phyloP scores from a whole-genome alignment of 2,888 invertebrate species.

The Sicus ferrugineus region DNA sequence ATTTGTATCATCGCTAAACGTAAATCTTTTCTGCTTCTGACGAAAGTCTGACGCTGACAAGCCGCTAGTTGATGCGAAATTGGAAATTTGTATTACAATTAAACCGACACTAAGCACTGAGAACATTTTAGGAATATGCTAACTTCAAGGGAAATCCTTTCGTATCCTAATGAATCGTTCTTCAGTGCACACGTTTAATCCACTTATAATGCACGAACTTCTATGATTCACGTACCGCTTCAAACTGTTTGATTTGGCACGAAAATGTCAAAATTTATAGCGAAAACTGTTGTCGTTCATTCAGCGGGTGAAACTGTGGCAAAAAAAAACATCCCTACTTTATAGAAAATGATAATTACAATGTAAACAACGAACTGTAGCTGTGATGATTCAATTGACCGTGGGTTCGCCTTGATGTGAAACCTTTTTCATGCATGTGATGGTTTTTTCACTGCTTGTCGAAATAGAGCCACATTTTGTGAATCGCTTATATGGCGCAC shows the following conservation, averaged over 20 bases:
- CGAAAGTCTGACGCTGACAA: conserved; percentile 1
- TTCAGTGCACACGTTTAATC: not conserved
- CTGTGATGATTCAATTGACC: conserved; percentile 12
- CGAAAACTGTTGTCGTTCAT: conserved; percentile 2
- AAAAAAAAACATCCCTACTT: not conserved
- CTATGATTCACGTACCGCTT: not conserved
- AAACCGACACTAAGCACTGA: not conserved
- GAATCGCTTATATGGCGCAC: too few species aligned
- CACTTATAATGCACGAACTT: not conserved
- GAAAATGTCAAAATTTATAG: conserved; percentile 19
- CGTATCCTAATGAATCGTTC: not conserved
- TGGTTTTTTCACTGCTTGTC: not conserved
- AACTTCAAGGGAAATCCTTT: not conserved
- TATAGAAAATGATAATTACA: conserved; percentile 10
- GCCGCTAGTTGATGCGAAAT: not conserved
- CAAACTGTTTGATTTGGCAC: conserved; percentile 13
- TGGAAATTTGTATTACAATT: not conserved
- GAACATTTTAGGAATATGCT: not conserved
- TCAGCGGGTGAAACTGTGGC: too few species aligned
- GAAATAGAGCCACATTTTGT: too few species aligned
- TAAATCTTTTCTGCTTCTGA: conserved; percentile 5
- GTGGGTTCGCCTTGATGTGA: not conserved
- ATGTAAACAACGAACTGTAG: not conserved
- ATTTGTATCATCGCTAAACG: conserved; percentile 12
- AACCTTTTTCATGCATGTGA: conserved; percentile 5